Percentiles rank a stretch among this genome's conserved stretches.
These are phyloP conservation scores for Nymphalis polychloros DNA, from an alignment of 2,888 invertebrate genomes.

Conservation along the genomic window DNA sequence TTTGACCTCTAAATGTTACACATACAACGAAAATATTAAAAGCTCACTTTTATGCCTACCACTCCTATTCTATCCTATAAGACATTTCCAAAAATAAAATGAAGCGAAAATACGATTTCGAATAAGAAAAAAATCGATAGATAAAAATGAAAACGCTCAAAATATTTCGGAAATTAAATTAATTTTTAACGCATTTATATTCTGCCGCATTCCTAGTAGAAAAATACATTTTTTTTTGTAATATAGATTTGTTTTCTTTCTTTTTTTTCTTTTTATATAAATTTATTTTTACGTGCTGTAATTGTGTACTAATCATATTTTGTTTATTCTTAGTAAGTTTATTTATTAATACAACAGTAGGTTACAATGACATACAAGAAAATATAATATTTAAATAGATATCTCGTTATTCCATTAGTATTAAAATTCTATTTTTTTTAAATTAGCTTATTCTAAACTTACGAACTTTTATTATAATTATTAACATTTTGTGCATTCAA, in stretches of 20 bases:
- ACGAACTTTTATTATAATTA: slow-evolving; percentile 30
- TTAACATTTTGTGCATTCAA: slow-evolving; percentile 61
- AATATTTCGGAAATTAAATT: neutral
- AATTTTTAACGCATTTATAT: slow-evolving; percentile 15
- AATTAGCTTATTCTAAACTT: slow-evolving; percentile 25
- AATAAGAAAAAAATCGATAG: slow-evolving; percentile 9
- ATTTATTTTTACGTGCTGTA: slow-evolving; percentile 33
- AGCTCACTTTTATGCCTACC: slow-evolving; percentile 30
- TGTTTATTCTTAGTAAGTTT: slow-evolving; percentile 31
- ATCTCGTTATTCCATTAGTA: slow-evolving; percentile 27
- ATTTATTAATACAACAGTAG: slow-evolving; percentile 26
- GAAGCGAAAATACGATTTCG: slow-evolving; percentile 1
- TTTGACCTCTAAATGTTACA: slow-evolving; percentile 48
- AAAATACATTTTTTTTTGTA: slow-evolving; percentile 41
- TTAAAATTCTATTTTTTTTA: slow-evolving; percentile 32
- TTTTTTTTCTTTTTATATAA: slow-evolving; percentile 28
- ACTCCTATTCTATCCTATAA: slow-evolving; percentile 9
- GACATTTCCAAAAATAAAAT: neutral
- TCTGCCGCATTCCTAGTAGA: slow-evolving; percentile 40
- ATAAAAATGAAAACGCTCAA: neutral
- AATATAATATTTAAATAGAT: slow-evolving; percentile 32
- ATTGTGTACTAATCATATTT: slow-evolving; percentile 32
- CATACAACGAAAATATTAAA: slow-evolving; percentile 30
- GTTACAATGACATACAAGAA: slow-evolving; percentile 33
- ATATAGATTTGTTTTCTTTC: slow-evolving; percentile 21